A percentile compares a stretch with the other conserved stretches of the same genome.
phyloP scores from a whole-genome alignment of 2,113 vertebrate genomes.

The Strigops habroptila region DNA sequence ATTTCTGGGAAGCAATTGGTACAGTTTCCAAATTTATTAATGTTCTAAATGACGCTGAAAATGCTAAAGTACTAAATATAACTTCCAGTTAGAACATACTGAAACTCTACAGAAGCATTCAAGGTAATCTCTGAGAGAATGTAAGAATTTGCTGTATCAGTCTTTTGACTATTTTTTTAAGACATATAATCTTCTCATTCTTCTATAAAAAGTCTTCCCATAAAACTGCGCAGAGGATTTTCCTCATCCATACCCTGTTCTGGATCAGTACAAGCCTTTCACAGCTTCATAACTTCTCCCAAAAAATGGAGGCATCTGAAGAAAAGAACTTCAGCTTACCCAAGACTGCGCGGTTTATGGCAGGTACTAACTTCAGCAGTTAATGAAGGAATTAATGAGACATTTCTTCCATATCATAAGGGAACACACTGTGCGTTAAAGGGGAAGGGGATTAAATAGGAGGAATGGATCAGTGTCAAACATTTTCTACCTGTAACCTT shows the following conservation, averaged over 20 bases:
- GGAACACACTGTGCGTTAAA: neutral
- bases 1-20: conserved; percentile 31
- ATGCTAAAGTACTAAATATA: conserved; percentile 33
- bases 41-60: neutral
- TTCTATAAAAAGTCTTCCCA: neutral
- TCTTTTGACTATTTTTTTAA: neutral
- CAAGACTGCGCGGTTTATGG: neutral
- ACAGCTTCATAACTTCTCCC: neutral
- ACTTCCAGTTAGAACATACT: neutral
- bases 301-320: neutral
- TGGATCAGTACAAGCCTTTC: neutral
- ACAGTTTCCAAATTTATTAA: conserved; percentile 46
- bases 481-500: neutral
- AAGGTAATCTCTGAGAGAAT: neutral
- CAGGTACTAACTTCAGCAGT: neutral
- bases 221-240: neutral
- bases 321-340: neutral
- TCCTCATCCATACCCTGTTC: neutral
- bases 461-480: neutral
- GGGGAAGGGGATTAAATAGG: neutral
- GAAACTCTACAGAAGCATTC: neutral
- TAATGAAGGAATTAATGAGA: neutral
- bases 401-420: neutral
- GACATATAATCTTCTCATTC: neutral
- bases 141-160: neutral